These are phyloP conservation scores for Falcunculus frontatus DNA, from an alignment of 2,113 vertebrate species.

Conservation along the genomic window DNA sequence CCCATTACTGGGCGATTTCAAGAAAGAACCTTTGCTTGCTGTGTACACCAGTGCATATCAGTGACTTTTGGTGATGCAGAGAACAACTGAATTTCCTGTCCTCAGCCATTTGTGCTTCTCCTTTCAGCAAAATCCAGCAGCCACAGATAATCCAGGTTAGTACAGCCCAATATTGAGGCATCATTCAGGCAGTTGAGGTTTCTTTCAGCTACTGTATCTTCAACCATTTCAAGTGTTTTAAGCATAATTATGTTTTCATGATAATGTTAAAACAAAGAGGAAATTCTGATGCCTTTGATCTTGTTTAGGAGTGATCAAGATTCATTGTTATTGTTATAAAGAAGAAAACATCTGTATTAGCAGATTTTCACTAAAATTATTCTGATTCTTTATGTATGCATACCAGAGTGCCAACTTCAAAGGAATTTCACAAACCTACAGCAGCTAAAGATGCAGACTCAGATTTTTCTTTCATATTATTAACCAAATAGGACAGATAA, in stretches of 20 bases:
- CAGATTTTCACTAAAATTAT: background rate
- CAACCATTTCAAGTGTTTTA: background rate
- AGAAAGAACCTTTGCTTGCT: background rate
- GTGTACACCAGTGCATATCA: fast-evolving
- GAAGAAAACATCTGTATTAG: background rate
- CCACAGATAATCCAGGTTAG: background rate
- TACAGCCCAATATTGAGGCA: fast-evolving
- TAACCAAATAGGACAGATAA: background rate
- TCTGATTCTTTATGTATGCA: background rate
- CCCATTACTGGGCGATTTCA: background rate
- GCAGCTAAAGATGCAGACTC: background rate
- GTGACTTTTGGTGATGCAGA: background rate
- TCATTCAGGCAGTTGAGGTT: background rate
- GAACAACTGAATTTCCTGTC: background rate
- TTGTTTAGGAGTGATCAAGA: background rate
- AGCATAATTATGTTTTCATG: background rate
- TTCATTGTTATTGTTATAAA: background rate
- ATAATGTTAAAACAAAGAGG: background rate
- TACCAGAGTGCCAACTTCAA: background rate
- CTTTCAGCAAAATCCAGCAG: background rate
- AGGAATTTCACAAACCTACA: background rate
- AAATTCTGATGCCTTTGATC: background rate
- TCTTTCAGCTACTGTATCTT: background rate
- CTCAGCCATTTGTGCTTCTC: background rate
- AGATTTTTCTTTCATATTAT: background rate